Base-by-base conservation (phyloP, 2,888 invertebrate species). In the Philopedon plagiatum region DNA sequence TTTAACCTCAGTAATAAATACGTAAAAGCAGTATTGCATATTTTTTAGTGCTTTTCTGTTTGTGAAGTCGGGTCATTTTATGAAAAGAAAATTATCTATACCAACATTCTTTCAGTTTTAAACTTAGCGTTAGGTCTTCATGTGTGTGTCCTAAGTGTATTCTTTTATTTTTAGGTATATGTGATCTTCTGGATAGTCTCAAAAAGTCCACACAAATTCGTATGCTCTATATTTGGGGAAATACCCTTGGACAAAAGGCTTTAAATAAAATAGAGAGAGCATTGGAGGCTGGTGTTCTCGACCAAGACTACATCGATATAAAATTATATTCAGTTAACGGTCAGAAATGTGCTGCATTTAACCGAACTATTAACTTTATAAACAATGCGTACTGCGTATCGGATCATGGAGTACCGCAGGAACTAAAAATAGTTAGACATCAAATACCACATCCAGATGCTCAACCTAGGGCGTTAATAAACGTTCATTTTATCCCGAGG, bases 331-430 rank as follows among this genome's bases (percentile, higher is more conserved):
- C 77, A 29, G 84, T 86, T 1, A 86, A 87, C 78, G 81, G 81
- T 5, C 75, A 80, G 41, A 80, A 83, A 49, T 78, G 83, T 49
- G 79, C 84, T 15, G 87, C 86, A n/a, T 81, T 83, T 19, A 86
- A 89, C 75, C 83, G 84, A 3, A 77, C 79, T 2, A 81, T 85
- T 77, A 85, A 86, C 64, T 89, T 87, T 76, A 89, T 89, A 57
- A 87, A 89, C 67, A 79, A 87, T 7, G 90, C 89, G 82, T 90
- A 90, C 63, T 86, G 88, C 71, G 88, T 89, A 75, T 78, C 86
- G 77, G 87, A 88, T 13, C 87, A 84, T 54, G 88, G 86, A 0
- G 82, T 79, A 74, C 79, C 84, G 1, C 77, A 80, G 3, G 81
- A 82, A 54, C 68, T 85, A 61, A 81, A 80, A 74, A 85, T 85